Evolutionary conservation across 2,888 invertebrate genomes (phyloP), one percentile per base, ranked within the genome.

Genomic region (Agonopterix alstromeriana): DNA sequence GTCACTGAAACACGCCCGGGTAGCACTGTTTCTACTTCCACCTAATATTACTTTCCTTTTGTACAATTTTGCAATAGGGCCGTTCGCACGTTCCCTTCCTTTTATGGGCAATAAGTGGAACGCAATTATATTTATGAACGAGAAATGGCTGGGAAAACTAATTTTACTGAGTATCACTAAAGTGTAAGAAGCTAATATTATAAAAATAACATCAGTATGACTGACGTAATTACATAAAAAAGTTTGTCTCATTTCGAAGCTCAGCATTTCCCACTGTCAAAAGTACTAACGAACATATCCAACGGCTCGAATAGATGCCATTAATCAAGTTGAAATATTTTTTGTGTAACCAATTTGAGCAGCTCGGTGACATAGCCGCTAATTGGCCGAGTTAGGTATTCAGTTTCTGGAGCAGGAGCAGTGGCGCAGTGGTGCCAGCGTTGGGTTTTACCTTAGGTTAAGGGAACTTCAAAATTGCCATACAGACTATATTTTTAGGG

Each of bases 31-130:
- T 74, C 77, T 77, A 77, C 82, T 82, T 79, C 77, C 73, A 81
- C 83, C 80, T 84, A 82, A 87, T 86, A 87, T 85, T 84, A 83
- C 84, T 85, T 86, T 86, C 82, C 85, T 86, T 87, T 87, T 87
- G 87, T 87, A 86, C 86, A 87, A 86, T 87, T 88, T 86, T 86
- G 87, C 83, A 87, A 85, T 82, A 78, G 80, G 76, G 77, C 80
- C 84, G 79, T 86, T 87, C 80, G 85, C 87, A 87, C 88, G 86
- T 87, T 83, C 83, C 81, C 78, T 82, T 76, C 73, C 83, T 82
- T 87, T 87, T 88, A 87, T 87, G 88, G 87, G 83, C 86, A 82
- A 87, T 88, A 88, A 88, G 87, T 87, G 84, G 84, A 82, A 83
- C 85, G 81, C 87, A 88, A 87, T 87, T 87, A 88, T 88, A 88